Base-by-base conservation (phyloP, 2,113 vertebrate genomes). In the Trochalopteron elliotii region DNA sequence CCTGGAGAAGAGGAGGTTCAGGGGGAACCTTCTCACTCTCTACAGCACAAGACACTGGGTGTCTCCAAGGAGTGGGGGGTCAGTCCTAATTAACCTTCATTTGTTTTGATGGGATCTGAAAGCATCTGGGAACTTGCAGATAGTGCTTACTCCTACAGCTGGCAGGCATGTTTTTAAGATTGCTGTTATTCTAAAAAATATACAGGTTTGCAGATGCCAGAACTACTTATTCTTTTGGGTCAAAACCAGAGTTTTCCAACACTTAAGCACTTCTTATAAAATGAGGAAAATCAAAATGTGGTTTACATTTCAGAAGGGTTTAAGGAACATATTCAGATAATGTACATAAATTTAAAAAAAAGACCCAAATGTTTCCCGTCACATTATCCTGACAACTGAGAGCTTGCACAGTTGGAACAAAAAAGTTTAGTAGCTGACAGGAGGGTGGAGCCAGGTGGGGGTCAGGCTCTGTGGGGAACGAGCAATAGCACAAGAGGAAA, bases 1-100 rank as follows among this genome's bases (percentile, higher is more conserved):
- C 30, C 7, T 31, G 49, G 23, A 40, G 18, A 53, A 60, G 2
- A 78, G 30, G 35, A 63, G 40, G 16, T 11, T 56, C 49, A 25
- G 13, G 4, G 3, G 17, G 1, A 1, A 11, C 5, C 2, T 31
- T 24, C 6, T 56, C 1, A 2, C 21, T 35, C 30, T 22, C 14
- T 1, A 4, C 24, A 49, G 21, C 9, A 33, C 11, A 35, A 76
- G 57, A 40, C 37, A 39, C 10, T 15, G 20, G 4, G 6, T 61
- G 19, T 11, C 67, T 86, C 35, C 61, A 37, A 67, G 28, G 25
- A 67, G 9, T 6, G 3, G 2, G 2, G 1, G 23, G 2, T 35
- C 44, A 52, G 13, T 52, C 33, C 55, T 68, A 56, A 88, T 70
- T 53, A 79, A 3, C n/a, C 8, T 59, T 82, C 13, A 4, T 7